phyloP scores from a whole-genome alignment of 2,797 vertebrate genomes.

The Hyperoplus immaculatus region DNA sequence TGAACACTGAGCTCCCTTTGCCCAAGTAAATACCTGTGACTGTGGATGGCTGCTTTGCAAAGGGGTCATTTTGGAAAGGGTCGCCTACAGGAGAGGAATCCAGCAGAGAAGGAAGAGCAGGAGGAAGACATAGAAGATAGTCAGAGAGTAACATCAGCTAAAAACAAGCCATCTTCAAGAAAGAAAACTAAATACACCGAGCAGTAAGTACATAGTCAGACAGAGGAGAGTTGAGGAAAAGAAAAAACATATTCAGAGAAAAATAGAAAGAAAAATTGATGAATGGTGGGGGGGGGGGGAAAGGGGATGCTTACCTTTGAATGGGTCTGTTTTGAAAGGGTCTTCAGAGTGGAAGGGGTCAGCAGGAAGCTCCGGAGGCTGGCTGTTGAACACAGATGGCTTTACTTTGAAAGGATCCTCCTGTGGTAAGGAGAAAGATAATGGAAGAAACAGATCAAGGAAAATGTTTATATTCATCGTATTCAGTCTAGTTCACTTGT shows the following conservation, averaged over 20 bases:
- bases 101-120: conserved; percentile 30
- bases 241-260: not conserved
- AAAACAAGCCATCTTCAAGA: conserved; percentile 21
- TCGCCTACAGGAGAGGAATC: conserved; percentile 85
- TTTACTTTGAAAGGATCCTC: conserved; percentile 97
- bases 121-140: conserved; percentile 14
- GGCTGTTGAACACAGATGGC: conserved; percentile 89
- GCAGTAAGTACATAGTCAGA: not conserved
- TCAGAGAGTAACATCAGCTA: conserved; percentile 43
- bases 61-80: conserved; percentile 96
- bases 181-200: conserved; percentile 15
- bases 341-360: conserved; percentile 97
- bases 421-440: conserved; percentile 70
- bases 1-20: not conserved
- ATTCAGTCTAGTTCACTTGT: not conserved
- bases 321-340: conserved; percentile 96
- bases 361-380: conserved; percentile 88
- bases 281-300: not conserved
- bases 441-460: not conserved
- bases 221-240: not conserved
- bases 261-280: not conserved
- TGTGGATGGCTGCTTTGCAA: conserved; percentile 89
- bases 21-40: conserved; percentile 86
- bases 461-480: not conserved
- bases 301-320: conserved; percentile 89